Base-by-base conservation (phyloP, 2,888 invertebrate species). In the Machimus atricapillus region DNA sequence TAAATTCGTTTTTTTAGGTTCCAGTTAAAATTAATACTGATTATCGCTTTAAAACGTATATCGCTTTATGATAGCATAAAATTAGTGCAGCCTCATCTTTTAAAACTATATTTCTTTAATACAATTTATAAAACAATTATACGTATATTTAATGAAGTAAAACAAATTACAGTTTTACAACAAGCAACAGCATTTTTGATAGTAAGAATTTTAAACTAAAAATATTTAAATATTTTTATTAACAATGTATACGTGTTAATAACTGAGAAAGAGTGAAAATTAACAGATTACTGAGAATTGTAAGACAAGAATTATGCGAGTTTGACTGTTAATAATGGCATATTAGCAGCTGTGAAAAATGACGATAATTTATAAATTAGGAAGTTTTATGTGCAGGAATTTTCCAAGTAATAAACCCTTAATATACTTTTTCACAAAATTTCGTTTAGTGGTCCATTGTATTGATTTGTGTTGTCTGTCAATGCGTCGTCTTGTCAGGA, bases 371-470 rank as follows among this genome's bases (percentile, higher is more conserved):
- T n/a, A 52, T n/a, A 23, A 27, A 23, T 23, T 12, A 66, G 66
- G 23, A 27, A 19, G 9, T 23, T 66, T 66, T 66, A 27, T 66
- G 66, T 66, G 27, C 12, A 66, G 23, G 19, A 46, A 82, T 82
- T 82, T 82, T 82, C 82, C 37, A 58, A 58, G 19, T 58, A 37
- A 82, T 82, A 82, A 82, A 82, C 27, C 34, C 58, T 58, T 79
- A 66, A 66, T 27, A 66, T 76, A n/a, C 14, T 14, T 46, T 46
- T 14, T 3, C 16, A 14, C 9, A 34, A 8, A 76, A 76, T 31
- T 76, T 37, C 27, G 34, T 34, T 34, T 40, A n/a, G n/a, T 37
- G n/a, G 43, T 8, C 37, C 34, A 27, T 76, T 37, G 40, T 16
- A 34, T 31, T 76, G 76, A 40, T 76, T 76, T n/a, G 37, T 23